Conservation (phyloP, 2,888 invertebrate genomes). For the Nematopogon swammerdamellus region DNA sequence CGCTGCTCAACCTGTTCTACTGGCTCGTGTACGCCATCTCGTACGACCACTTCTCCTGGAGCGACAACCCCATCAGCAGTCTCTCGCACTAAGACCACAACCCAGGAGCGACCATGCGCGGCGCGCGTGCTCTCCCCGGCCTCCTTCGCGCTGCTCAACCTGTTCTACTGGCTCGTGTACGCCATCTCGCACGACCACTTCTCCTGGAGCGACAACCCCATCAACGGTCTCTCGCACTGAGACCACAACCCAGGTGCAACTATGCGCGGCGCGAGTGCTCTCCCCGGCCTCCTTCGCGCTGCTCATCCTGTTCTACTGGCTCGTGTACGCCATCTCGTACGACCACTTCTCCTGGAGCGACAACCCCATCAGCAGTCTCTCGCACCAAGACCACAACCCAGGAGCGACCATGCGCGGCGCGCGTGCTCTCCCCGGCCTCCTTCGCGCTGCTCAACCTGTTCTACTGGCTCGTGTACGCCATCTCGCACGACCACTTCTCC, state of each 20-base stretch:
- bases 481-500: slow-evolving; percentile 71
- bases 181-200: slow-evolving; percentile 75
- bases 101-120: slow-evolving; percentile 48
- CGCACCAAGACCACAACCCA: slow-evolving; percentile 31
- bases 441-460: neutral
- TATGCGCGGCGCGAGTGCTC: slow-evolving; percentile 72
- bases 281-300: slow-evolving; percentile 62
- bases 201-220: slow-evolving; percentile 68
- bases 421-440: slow-evolving; percentile 73
- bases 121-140: slow-evolving; percentile 81
- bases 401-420: slow-evolving; percentile 55
- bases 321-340: slow-evolving; percentile 76
- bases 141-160: slow-evolving; percentile 80
- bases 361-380: slow-evolving; percentile 56
- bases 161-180: slow-evolving; percentile 88
- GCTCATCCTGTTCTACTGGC: neutral
- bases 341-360: slow-evolving; percentile 74
- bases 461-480: slow-evolving; percentile 72
- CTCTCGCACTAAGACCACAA: slow-evolving; percentile 38
- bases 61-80: slow-evolving; percentile 61
- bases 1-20: slow-evolving; percentile 82
- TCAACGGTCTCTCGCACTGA: slow-evolving; percentile 51
- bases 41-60: slow-evolving; percentile 73
- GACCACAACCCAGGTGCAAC: too few species aligned
- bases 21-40: slow-evolving; percentile 84